Conservation (phyloP, 2,797 vertebrate genomes). For the Champsocephalus esox region DNA sequence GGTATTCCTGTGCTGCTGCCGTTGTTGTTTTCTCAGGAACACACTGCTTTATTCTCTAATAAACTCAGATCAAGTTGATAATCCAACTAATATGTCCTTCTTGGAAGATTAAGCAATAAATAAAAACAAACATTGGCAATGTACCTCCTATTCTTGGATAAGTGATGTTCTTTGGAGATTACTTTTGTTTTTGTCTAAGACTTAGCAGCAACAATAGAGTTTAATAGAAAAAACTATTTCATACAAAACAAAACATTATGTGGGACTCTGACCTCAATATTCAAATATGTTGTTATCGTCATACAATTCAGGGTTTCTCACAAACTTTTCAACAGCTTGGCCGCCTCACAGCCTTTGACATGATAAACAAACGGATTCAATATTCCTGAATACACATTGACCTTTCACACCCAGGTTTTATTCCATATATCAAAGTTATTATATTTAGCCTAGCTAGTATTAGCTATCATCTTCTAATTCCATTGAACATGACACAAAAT, state of each 20-base stretch:
- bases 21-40: slow-evolving; percentile 46
- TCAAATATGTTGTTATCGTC: background rate
- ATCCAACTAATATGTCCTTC: slow-evolving; percentile 50
- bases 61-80: slow-evolving; percentile 43
- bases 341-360: background rate
- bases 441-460: background rate
- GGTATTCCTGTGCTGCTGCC: slow-evolving; percentile 41
- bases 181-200: slow-evolving; percentile 16
- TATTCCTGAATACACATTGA: too few species aligned
- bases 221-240: slow-evolving; percentile 8
- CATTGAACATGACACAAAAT: background rate
- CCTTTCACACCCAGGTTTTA: background rate
- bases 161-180: slow-evolving; percentile 6
- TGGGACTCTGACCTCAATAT: background rate
- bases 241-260: background rate
- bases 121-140: slow-evolving; percentile 37
- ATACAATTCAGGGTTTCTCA: background rate
- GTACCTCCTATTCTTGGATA: slow-evolving; percentile 21
- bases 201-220: background rate
- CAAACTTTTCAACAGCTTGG: background rate
- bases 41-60: slow-evolving; percentile 36
- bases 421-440: background rate
- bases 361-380: too few species aligned
- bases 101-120: slow-evolving; percentile 35
- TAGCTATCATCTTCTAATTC: background rate